phyloP scores from a whole-genome alignment of 2,797 vertebrate genomes.

The Pelobates cultripes region DNA sequence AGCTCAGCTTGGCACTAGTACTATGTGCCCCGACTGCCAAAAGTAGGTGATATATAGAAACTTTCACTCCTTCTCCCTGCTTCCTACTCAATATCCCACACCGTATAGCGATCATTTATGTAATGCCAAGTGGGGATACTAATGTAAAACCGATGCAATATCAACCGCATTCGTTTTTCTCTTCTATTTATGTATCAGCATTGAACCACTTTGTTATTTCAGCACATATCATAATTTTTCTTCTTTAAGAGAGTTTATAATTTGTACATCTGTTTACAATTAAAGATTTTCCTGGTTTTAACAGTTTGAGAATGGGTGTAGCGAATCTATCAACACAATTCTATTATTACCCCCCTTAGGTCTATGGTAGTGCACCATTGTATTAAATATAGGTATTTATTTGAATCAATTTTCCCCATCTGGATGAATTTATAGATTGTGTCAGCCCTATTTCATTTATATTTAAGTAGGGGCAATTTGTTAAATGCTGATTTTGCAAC shows the following conservation, averaged over 20 bases:
- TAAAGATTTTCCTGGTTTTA: not conserved
- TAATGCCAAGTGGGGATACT: conserved; percentile 35
- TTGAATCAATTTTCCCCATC: not conserved
- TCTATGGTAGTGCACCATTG: not conserved
- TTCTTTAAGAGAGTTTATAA: not conserved
- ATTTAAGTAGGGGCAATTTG: too few species aligned
- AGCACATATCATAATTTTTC: not conserved
- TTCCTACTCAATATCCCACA: conserved; percentile 40
- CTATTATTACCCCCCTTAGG: not conserved
- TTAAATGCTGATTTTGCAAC: too few species aligned
- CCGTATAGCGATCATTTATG: conserved; percentile 41
- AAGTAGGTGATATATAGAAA: conserved; percentile 38
- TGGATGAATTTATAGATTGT: not conserved
- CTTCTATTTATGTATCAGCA: not conserved
- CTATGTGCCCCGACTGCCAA: conserved; percentile 42
- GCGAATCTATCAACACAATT: not conserved
- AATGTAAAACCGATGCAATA: conserved; percentile 30
- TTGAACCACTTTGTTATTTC: conserved; percentile 23
- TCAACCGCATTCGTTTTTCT: not conserved
- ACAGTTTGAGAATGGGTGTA: not conserved
- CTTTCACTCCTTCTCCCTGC: conserved; percentile 19
- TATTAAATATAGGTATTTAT: not conserved
- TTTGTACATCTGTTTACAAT: not conserved
- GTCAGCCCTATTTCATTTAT: too few species aligned
- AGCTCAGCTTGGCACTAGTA: conserved; percentile 36